Percentiles rank a stretch among this genome's conserved stretches.
Conservation (phyloP, 2,888 invertebrate genomes). For the Nomada goodeniana region DNA sequence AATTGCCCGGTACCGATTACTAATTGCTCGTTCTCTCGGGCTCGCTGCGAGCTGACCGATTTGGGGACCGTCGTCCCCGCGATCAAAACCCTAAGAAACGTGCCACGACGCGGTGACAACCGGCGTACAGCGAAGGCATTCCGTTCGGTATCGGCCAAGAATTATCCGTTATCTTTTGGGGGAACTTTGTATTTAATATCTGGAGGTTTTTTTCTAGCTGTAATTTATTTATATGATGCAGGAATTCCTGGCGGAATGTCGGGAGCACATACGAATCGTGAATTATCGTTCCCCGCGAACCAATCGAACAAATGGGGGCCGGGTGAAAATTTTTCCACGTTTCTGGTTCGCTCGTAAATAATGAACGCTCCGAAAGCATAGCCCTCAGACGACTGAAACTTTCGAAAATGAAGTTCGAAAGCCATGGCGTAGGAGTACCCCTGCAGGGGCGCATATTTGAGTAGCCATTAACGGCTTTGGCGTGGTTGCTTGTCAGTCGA, state of each 20-base stretch:
- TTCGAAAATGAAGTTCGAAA: slow-evolving; percentile 78
- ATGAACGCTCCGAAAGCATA: slow-evolving; percentile 69
- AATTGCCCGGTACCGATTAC: slow-evolving; percentile 76
- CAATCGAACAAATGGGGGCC: background rate
- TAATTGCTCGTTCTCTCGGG: slow-evolving; percentile 70
- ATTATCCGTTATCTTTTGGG: background rate
- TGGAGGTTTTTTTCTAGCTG: background rate
- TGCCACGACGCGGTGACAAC: background rate
- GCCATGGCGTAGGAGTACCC: slow-evolving; percentile 66
- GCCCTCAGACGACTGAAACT: slow-evolving; percentile 68
- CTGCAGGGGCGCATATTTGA: slow-evolving; percentile 76
- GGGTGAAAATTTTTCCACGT: slow-evolving; percentile 47
- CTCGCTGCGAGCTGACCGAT: slow-evolving; percentile 53
- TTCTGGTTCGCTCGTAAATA: slow-evolving; percentile 66
- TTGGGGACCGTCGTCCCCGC: slow-evolving; percentile 52
- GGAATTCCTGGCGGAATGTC: no score
- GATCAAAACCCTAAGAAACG: slow-evolving; percentile 51
- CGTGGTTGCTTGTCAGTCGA: slow-evolving; percentile 76
- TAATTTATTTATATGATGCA: no score
- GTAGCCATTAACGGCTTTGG: slow-evolving; percentile 80
- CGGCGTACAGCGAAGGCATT: slow-evolving; percentile 25
- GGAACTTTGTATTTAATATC: background rate
- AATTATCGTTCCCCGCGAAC: background rate
- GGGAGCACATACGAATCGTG: background rate
- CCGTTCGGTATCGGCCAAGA: background rate